phyloP scores from a whole-genome alignment of 2,113 vertebrate species.

The Albula glossodonta region DNA sequence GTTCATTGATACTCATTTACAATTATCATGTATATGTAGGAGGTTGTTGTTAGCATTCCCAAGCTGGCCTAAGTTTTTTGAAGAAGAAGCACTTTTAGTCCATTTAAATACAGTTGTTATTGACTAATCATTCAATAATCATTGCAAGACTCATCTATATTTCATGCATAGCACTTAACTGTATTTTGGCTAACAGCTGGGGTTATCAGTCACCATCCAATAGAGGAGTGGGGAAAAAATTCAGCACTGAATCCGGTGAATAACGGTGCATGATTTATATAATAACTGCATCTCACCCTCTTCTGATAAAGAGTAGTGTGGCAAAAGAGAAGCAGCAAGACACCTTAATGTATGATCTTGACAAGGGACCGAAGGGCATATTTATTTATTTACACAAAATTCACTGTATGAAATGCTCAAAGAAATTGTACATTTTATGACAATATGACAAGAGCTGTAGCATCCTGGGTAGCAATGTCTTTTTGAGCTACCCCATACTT shows the following conservation, averaged over 20 bases:
- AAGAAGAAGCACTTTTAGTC: constrained; percentile 21
- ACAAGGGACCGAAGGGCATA: too few species aligned
- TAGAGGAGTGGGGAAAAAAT: neutral
- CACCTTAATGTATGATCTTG: too few species aligned
- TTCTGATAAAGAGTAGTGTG: too few species aligned
- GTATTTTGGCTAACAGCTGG: neutral
- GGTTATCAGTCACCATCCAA: neutral
- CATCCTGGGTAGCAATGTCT: too few species aligned
- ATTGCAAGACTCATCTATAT: neutral
- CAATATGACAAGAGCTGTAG: too few species aligned
- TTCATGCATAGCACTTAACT: neutral
- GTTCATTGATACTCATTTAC: constrained; percentile 33
- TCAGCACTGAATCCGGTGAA: neutral
- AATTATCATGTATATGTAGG: constrained; percentile 43
- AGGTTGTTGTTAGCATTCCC: constrained; percentile 34
- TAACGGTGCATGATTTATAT: neutral
- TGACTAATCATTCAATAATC: neutral
- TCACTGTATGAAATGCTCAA: too few species aligned
- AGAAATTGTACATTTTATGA: too few species aligned
- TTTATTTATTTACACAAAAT: too few species aligned
- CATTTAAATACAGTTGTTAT: neutral
- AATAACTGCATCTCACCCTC: too few species aligned
- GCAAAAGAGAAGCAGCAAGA: too few species aligned
- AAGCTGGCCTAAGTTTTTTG: constrained; percentile 27
- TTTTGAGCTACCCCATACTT: too few species aligned